phyloP scores from a whole-genome alignment of 2,888 invertebrate genomes.

The Cremastobaeus sp. region DNA sequence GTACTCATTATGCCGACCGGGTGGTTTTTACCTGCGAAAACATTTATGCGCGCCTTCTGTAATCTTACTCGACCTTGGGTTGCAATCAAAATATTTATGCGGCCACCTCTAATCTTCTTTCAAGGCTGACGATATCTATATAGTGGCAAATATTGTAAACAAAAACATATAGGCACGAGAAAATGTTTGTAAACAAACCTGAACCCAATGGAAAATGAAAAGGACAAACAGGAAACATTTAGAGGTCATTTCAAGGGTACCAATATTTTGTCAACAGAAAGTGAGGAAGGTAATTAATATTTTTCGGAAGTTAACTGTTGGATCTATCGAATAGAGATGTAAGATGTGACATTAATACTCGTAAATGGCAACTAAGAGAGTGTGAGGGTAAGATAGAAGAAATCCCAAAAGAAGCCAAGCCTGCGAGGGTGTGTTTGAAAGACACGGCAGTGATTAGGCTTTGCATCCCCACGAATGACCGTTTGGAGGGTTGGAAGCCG shows the following conservation, averaged over 20 bases:
- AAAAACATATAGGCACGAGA: no score
- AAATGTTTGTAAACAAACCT: no score
- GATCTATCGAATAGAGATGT: conserved; percentile 15
- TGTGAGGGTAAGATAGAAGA: conserved; percentile 60
- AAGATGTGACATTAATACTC: conserved; percentile 46
- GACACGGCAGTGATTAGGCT: conserved; percentile 74
- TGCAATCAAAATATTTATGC: conserved; percentile 35
- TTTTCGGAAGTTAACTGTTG: neutral
- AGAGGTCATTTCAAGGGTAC: no score
- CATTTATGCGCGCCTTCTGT: conserved; percentile 39
- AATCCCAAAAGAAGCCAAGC: conserved; percentile 58
- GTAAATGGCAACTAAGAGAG: conserved; percentile 37
- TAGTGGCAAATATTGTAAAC: no score
- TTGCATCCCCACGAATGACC: conserved; percentile 67
- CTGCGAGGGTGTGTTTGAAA: conserved; percentile 69
- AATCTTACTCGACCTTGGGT: conserved; percentile 31
- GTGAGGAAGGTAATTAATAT: no score
- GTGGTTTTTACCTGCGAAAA: conserved; percentile 55
- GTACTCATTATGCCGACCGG: conserved; percentile 50
- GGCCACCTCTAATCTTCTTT: no score
- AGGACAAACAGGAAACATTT: no score
- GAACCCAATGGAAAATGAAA: no score
- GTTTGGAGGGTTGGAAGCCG: conserved; percentile 64
- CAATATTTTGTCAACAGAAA: no score
- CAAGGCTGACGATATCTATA: no score